A percentile compares a stretch with the other conserved stretches of the same genome.
These are phyloP conservation scores for Amblyornis subalaris DNA, from an alignment of 2,113 vertebrate genomes.

Conservation along the genomic window DNA sequence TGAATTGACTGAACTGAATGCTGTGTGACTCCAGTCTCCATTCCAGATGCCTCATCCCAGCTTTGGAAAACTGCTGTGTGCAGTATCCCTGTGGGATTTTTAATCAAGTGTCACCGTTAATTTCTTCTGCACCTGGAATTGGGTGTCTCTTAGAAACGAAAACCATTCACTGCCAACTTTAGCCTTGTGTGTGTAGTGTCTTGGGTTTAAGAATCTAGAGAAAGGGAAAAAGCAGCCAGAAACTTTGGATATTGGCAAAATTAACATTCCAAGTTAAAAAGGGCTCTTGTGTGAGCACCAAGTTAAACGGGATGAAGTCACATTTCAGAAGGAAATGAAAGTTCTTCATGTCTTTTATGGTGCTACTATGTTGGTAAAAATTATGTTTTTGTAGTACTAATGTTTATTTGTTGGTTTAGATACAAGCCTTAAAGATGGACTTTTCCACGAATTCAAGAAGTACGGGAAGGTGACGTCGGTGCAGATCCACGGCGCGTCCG, in stretches of 20 bases:
- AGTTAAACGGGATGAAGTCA: neutral
- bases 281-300: neutral
- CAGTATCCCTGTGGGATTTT: neutral
- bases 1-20: neutral
- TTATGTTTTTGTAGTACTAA: neutral
- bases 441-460: constrained; percentile 99
- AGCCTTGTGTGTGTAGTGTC: neutral
- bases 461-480: constrained; percentile 98
- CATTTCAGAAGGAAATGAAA: neutral
- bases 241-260: neutral
- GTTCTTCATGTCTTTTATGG: neutral
- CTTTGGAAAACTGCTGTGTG: neutral
- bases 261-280: neutral
- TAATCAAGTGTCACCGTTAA: neutral
- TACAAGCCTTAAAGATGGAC: constrained; percentile 98
- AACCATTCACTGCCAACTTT: accelerated
- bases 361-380: neutral
- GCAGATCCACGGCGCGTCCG: constrained; percentile 93
- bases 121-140: neutral
- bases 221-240: neutral
- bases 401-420: constrained; percentile 71
- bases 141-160: neutral
- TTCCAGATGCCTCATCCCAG: neutral
- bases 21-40: neutral
- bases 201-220: neutral